A percentile compares a stretch with the other conserved stretches of the same genome.
These are phyloP conservation scores for Drosophila sulfurigaster DNA, from an alignment of 1,140 invertebrate genomes.

Conservation along the genomic window DNA sequence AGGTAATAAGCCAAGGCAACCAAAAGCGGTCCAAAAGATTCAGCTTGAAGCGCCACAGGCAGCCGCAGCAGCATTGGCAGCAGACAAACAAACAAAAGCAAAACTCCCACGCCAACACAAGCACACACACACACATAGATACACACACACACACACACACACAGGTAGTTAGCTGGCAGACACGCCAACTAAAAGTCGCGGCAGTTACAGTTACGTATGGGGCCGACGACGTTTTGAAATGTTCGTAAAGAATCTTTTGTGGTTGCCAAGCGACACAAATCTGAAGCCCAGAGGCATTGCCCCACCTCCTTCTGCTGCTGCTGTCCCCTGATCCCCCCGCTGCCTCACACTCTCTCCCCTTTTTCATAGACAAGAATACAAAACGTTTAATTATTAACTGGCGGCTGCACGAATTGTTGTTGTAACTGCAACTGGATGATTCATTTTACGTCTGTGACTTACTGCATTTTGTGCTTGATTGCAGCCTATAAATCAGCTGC, in stretches of 20 bases:
- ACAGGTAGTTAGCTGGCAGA: constrained; percentile 31
- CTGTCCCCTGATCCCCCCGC: not conserved
- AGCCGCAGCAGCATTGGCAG: constrained; percentile 6
- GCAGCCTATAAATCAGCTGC: constrained; percentile 16
- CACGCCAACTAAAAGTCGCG: constrained; percentile 35
- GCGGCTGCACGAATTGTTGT: constrained; percentile 59
- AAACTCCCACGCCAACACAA: constrained; percentile 70
- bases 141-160: constrained; percentile 27
- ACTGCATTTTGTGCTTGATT: constrained; percentile 60
- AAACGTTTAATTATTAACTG: constrained; percentile 68
- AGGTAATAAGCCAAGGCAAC: constrained; percentile 48
- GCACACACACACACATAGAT: constrained; percentile 30
- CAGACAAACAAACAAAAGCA: constrained; percentile 52
- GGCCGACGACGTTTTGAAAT: constrained; percentile 62
- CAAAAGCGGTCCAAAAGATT: constrained; percentile 41
- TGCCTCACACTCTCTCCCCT: not conserved
- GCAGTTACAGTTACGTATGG: constrained; percentile 61
- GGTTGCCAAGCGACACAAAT: constrained; percentile 70
- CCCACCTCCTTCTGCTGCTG: not conserved
- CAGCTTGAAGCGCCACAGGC: constrained; percentile 51
- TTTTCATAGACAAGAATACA: constrained; percentile 57
- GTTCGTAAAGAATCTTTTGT: constrained; percentile 77
- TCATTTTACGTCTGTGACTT: constrained; percentile 58
- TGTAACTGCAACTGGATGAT: constrained; percentile 50
- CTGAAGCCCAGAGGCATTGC: constrained; percentile 46